Evolutionary conservation across 2,888 invertebrate genomes (phyloP).

Genomic region (Eristalinus sepulchralis): DNA sequence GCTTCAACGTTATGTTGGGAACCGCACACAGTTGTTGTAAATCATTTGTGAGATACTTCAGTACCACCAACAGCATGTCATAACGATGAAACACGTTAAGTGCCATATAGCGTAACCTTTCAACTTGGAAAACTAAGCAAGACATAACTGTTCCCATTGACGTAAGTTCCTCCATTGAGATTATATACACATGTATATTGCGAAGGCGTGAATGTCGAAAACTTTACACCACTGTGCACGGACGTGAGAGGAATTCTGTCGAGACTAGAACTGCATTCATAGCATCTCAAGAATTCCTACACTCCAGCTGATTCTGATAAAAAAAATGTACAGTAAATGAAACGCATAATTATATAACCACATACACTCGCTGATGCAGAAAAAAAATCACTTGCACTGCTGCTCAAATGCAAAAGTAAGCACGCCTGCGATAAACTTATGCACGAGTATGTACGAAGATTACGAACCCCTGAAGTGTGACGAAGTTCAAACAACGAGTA

Average conservation of each 20-base stretch:
- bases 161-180: not conserved
- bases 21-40: not conserved
- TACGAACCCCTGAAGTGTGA: not conserved
- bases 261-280: not conserved
- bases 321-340: not conserved
- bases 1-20: not conserved
- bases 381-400: not conserved
- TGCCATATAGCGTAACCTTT: not conserved
- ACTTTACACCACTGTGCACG: too few relatives aligned
- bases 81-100: not conserved
- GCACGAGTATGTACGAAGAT: too few relatives aligned
- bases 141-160: not conserved
- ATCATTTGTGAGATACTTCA: not conserved
- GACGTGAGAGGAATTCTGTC: too few relatives aligned
- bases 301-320: not conserved
- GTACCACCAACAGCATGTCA: not conserved
- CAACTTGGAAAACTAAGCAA: not conserved
- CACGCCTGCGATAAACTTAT: not conserved
- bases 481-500: not conserved
- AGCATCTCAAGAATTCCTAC: not conserved
- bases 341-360: not conserved
- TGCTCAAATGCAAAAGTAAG: not conserved
- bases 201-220: too few relatives aligned
- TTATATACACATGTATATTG: not conserved
- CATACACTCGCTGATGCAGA: not conserved